Base-by-base conservation (phyloP, 2,888 invertebrate genomes). In the Cryptocephalus moraei region DNA sequence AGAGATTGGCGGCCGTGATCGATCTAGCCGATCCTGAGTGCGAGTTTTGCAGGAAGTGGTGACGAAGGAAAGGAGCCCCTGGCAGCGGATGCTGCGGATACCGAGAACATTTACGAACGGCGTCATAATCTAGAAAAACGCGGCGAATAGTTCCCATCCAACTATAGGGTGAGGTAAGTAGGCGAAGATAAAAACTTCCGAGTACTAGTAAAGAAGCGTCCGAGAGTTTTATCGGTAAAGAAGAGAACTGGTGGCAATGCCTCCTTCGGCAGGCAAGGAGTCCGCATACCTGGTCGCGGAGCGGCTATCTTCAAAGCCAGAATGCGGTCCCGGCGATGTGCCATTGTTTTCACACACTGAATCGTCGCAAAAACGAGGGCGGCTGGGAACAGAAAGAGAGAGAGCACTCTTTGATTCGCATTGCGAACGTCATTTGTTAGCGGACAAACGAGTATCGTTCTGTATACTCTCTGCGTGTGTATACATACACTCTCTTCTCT, bases 301-400 rank as follows among this genome's bases (percentile, higher is more conserved):
- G 57, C 63, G 64, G 62, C 61, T 60, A 22, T 22, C 61, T 60
- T 64, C 68, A 69, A 69, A 69, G 68, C 47, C 57, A 69, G 70
- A 70, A 69, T 69, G 69, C 63, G 63, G 68, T 66, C 65, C 58
- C 62, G 49, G 57, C 67, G 68, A 69, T 67, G 66, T 69, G 69
- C 70, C 68, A 69, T 70, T 70, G 70, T 70, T 70, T 70, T 70
- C 69, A 69, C 70, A 69, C 70, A 68, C 68, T 60, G 66, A 62
- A 64, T 63, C 63, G 63, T 57, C 54, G 63, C 66, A 66, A 68
- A 68, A 68, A 67, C 67, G 62, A 65, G 66, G 64, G 66, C 68
- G 67, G 66, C 67, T 57, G 59, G 59, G 60, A 61, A 56, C 63
- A 59, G 22, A 22, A 22, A 22, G 22, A 22, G 22, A 22, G 22